Base-by-base conservation (phyloP, 2,113 vertebrate species). In the Oncorhynchus nerka region DNA sequence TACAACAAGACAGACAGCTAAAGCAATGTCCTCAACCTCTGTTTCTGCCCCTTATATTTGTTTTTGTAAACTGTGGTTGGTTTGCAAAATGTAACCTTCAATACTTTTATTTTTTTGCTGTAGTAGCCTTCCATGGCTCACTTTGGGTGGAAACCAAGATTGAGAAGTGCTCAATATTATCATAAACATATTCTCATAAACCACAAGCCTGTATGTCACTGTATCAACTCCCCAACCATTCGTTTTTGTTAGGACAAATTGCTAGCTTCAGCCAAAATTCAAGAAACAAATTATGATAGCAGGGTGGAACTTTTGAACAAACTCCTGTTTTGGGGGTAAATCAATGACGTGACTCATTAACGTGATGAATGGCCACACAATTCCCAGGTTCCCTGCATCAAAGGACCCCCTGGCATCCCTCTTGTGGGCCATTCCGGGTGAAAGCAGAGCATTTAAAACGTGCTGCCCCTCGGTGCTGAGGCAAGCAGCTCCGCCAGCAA, bases 311-410 rank as follows among this genome's bases (percentile, higher is more conserved):
- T 16, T 62, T 9, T 22, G 59, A 20, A n/a, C 55, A 49, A 13
- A 71, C 68, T 75, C n/a, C 28, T 9, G 28, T 28, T 49, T 80
- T 80, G 78, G 84, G 75, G 77, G 76, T 89, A 89, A 90, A 88
- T 90, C 90, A 87, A 84, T 88, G 87, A 87, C 85, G 83, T 71
- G 79, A 84, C 80, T 90, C 89, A 90, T 92, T 92, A 90, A 90
- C 83, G 80, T 90, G 90, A 92, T 89, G 81, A 89, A 92, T 87
- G 85, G 73, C 82, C 74, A 59, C 78, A 78, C 70, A 73, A 70
- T 86, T 82, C 85, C 86, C 6, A 30, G 81, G 77, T 87, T 69
- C 74, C 73, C 70, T 34, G 76, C 78, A 76, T 84, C 80, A 70
- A 75, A 49, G 22, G 3, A 65, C 34, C 30, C 80, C 83, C 73